Percentiles rank a stretch among this genome's conserved stretches.
phyloP scores from a whole-genome alignment of 1,140 invertebrate genomes.

The Zaprionus ornatus region DNA sequence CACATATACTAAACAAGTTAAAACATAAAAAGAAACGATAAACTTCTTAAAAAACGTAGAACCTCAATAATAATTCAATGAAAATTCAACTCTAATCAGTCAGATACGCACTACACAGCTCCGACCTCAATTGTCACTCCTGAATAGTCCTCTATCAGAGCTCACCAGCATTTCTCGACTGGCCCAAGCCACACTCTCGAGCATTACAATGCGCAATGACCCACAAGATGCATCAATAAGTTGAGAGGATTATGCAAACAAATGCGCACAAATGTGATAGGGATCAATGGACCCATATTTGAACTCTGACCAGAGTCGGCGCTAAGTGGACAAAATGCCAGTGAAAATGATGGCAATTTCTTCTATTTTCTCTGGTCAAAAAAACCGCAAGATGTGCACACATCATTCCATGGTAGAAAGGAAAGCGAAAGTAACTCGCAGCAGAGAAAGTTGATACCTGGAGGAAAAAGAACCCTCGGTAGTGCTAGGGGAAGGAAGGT shows the following conservation, averaged over 20 bases:
- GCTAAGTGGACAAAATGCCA: slow-evolving; percentile 68
- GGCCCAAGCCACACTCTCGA: slow-evolving; percentile 20
- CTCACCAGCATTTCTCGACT: neutral
- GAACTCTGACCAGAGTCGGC: slow-evolving; percentile 65
- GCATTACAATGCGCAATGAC: slow-evolving; percentile 43
- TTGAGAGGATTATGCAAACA: slow-evolving; percentile 64
- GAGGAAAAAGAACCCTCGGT: slow-evolving; percentile 7
- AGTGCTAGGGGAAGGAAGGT: neutral
- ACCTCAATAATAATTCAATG: neutral
- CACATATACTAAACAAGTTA: too few species aligned
- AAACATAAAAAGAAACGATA: too few species aligned
- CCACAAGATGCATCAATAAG: slow-evolving; percentile 41
- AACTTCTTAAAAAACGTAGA: neutral
- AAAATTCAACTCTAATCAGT: neutral
- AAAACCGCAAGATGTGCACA: slow-evolving; percentile 65
- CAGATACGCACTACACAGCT: neutral
- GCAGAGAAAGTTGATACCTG: slow-evolving; percentile 60
- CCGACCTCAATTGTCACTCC: neutral
- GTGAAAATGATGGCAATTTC: slow-evolving; percentile 66
- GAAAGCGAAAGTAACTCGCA: slow-evolving; percentile 10
- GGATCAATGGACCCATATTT: slow-evolving; percentile 67
- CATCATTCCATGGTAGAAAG: slow-evolving; percentile 36
- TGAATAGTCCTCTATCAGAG: neutral
- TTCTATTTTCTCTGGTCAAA: slow-evolving; percentile 19
- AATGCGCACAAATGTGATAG: slow-evolving; percentile 45